These are phyloP conservation scores for Drosophila eohydei DNA, from an alignment of 2,888 invertebrate genomes.

Conservation along the genomic window DNA sequence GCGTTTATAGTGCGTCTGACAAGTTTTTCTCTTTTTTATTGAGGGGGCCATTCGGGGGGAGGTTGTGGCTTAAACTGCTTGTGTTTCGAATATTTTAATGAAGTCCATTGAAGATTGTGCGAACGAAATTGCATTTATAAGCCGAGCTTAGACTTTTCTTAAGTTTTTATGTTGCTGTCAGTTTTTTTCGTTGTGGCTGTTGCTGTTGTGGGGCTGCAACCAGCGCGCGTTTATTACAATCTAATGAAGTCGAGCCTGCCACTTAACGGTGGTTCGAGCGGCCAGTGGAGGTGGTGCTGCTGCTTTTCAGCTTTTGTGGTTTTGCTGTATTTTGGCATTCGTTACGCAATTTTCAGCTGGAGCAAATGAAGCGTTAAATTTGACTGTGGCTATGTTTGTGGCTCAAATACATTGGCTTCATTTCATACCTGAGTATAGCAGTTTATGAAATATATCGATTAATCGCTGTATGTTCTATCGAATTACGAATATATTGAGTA, in stretches of 20 bases:
- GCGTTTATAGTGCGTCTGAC: slow-evolving; percentile 66
- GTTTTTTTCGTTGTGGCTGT: slow-evolving; percentile 36
- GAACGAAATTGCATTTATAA: slow-evolving; percentile 80
- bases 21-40: slow-evolving; percentile 46
- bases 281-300: slow-evolving; percentile 28
- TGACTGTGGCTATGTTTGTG: slow-evolving; percentile 8
- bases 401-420: slow-evolving; percentile 12
- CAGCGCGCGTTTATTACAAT: slow-evolving; percentile 77
- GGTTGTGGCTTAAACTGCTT: slow-evolving; percentile 68
- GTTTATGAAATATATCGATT: slow-evolving; percentile 7
- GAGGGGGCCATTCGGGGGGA: neutral
- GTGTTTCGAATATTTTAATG: slow-evolving; percentile 80
- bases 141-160: slow-evolving; percentile 64
- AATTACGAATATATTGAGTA: neutral
- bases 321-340: slow-evolving; percentile 24
- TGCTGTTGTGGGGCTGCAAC: slow-evolving; percentile 68
- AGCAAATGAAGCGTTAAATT: slow-evolving; percentile 64
- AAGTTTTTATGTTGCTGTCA: slow-evolving; percentile 74
- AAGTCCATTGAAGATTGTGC: slow-evolving; percentile 81
- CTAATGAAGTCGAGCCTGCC: slow-evolving; percentile 80
- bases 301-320: slow-evolving; percentile 34
- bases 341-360: slow-evolving; percentile 60
- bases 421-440: neutral
- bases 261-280: slow-evolving; percentile 68
- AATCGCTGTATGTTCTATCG: neutral